A percentile compares a stretch with the other conserved stretches of the same genome.
phyloP scores from a whole-genome alignment of 2,888 invertebrate species.

The Chirona hameri region DNA sequence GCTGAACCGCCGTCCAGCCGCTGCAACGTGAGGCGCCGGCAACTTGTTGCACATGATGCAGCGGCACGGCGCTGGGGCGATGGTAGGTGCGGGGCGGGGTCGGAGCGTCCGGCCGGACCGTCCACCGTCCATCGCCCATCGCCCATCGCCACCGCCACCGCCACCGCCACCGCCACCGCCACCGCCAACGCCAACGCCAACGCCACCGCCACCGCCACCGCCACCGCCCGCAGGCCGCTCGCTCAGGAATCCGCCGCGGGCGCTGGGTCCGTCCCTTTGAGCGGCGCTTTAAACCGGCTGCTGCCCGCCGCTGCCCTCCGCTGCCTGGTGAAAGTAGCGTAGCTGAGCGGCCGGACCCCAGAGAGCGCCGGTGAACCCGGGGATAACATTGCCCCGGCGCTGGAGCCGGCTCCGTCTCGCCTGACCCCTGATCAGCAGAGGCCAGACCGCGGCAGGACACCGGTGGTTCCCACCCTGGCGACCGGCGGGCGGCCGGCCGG shows the following conservation, averaged over 20 bases:
- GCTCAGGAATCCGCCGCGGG: conserved; percentile 7
- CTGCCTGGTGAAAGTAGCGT: neutral
- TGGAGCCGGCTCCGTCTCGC: no score
- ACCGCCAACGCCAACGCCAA: neutral
- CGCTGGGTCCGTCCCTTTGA: neutral
- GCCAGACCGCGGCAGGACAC: neutral
- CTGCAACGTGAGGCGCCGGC: neutral
- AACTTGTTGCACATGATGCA: neutral
- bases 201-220: neutral
- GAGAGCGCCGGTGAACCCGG: neutral
- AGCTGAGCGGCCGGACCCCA: no score
- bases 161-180: neutral
- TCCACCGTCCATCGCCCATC: neutral
- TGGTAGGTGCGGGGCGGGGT: neutral
- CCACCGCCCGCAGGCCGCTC: neutral
- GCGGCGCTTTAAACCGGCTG: conserved; percentile 3
- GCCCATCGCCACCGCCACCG: neutral
- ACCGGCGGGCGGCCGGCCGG: neutral
- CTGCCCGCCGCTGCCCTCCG: neutral
- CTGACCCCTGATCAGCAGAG: no score
- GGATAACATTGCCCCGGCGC: neutral
- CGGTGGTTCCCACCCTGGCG: neutral
- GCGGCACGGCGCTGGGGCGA: neutral
- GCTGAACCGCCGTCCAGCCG: neutral
- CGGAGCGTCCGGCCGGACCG: neutral